These are phyloP conservation scores for Auanema sp. DNA, from an alignment of 2,888 invertebrate species.

Conservation along the genomic window DNA sequence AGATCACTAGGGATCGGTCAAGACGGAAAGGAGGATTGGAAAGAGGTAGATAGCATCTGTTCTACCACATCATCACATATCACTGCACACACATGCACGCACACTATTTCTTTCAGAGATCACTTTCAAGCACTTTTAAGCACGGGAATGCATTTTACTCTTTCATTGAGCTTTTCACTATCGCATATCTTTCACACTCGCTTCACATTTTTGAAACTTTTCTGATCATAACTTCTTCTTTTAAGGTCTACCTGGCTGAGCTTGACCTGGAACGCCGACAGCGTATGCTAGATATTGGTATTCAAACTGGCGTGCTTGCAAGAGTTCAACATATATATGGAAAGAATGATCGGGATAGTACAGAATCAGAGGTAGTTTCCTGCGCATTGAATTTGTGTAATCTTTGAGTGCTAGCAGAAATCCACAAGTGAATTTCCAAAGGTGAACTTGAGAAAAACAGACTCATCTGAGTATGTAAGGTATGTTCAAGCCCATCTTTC, in stretches of 20 bases:
- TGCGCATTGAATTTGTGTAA: background rate
- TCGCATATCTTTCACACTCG: no score
- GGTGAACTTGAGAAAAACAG: slow-evolving; percentile 19
- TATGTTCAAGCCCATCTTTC: background rate
- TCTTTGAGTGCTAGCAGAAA: background rate
- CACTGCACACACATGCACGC: slow-evolving; percentile 9
- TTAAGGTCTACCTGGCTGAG: slow-evolving; percentile 44
- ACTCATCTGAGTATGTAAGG: slow-evolving; percentile 10
- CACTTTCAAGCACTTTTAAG: background rate
- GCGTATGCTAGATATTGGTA: slow-evolving; percentile 51
- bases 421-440: background rate
- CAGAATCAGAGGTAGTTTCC: background rate
- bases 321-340: slow-evolving; percentile 52
- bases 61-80: background rate
- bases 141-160: background rate
- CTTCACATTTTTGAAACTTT: background rate
- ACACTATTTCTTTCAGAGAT: background rate
- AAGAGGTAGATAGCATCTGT: slow-evolving; percentile 25
- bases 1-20: slow-evolving; percentile 14
- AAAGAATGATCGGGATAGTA: slow-evolving; percentile 9
- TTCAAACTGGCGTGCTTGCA: slow-evolving; percentile 52
- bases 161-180: background rate
- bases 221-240: background rate
- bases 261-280: slow-evolving; percentile 38
- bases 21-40: slow-evolving; percentile 34